Base-by-base conservation (phyloP, 1,140 invertebrate species). In the Drosophila kikkawai region DNA sequence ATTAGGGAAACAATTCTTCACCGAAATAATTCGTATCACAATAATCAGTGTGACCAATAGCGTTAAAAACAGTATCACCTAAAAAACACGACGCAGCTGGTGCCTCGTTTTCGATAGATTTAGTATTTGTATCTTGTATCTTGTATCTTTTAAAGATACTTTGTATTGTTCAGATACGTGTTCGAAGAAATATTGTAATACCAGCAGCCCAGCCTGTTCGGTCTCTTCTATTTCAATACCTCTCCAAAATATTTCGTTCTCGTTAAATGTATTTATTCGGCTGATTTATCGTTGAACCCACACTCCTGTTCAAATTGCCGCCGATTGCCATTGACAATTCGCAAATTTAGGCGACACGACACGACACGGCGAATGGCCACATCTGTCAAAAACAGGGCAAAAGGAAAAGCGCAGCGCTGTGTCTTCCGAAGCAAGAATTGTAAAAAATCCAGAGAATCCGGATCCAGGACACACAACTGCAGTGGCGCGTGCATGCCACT, bases 401-500 rank as follows among this genome's bases (percentile, higher is more conserved):
- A 68, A 60, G 48, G 44, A 68, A 68, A 63, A 68, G 59, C 59
- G 47, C 29, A 63, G 57, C 47, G 58, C 57, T 58, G 53, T 58
- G 51, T 34, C 48, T 55, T 22, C 41, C 37, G 42, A 39, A 56
- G 26, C 37, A n/a, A 78, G 60, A 47, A 50, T 48, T 73, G 66
- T 70, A 17, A 51, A 69, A 78, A 77, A 60, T n/a, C 34, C 29
- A 22, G n/a, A 36, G 59, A 53, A 41, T 44, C 29, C 42, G 41
- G 48, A 60, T 32, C 41, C 36, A 60, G 42, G 47, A 77, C 37
- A 41, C 48, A 32, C 5, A 44, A 29, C 37, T 47, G 48, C 50
- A 57, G 75, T 64, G 70, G 66, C 50, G 68, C 56, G 78, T 44
- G 60, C 48, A 53, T 74, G 77, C 47, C 76, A 80, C 47, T 61